Evolutionary conservation across 2,888 invertebrate species (phyloP), one percentile per base, ranked within the genome.

Genomic region (Thecocarcelia acutangulata): DNA sequence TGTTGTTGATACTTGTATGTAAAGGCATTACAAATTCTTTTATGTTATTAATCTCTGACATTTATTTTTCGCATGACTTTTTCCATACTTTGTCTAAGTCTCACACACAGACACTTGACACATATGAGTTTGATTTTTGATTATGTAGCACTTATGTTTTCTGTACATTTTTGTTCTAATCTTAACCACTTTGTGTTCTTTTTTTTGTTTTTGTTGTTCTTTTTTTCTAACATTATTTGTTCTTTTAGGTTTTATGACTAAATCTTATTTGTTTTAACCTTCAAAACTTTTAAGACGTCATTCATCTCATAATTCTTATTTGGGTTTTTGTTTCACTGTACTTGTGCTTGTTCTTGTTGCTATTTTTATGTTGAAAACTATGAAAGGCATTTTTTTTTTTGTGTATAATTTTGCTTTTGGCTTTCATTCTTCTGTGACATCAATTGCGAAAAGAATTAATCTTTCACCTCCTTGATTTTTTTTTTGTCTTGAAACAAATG

Each of bases 211-310:
- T 28, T 50, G 6, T 11, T 3, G 3, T 33, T 33, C 8, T 8
- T 33, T 33, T 33, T 1, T 33, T 33, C 9, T 33, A 33, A 59
- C 8, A 21, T 59, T 13, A n/a, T 63, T 64, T 82, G 50, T 59
- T 59, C 46, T 64, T 64, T 46, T 68, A 44, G 59, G 50, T 64
- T 37, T 64, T 58, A 52, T 68, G 76, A 11, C 68, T 44, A 76
- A 80, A 75, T 68, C 68, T 61, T 59, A 69, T 83, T 79, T 83
- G 72, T 79, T 68, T 83, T 75, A 79, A 72, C 76, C 79, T 83
- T 83, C 83, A 75, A 44, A 75, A 24, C 21, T 44, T 76, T 83
- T 75, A 42, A 75, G 66, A 79, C 79, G 78, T 78, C 78, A 76
- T 75, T 70, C 50, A 50, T 72, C 56, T 68, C 42, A 63, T 63